Conservation (phyloP, 2,888 invertebrate genomes). For the Hirudinaria manillensis region DNA sequence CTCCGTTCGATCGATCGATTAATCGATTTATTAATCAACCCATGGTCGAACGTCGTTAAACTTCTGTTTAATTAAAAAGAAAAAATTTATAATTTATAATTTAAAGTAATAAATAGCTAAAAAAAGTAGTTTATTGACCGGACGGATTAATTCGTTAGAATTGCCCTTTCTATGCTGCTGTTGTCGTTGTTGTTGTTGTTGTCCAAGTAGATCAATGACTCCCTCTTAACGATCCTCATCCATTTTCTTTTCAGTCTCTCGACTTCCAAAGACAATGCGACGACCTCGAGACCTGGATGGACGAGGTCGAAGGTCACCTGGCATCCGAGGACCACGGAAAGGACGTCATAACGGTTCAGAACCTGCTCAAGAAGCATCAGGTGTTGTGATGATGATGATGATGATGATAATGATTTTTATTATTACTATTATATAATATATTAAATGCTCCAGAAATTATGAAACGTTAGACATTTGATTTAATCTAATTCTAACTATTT, state of each 20-base stretch:
- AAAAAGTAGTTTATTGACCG: too few relatives aligned
- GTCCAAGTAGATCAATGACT: too few relatives aligned
- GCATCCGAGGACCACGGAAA: slow-evolving; percentile 75
- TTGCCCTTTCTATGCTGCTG: too few relatives aligned
- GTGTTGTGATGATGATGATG: slow-evolving; percentile 39
- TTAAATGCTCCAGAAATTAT: background rate
- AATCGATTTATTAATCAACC: too few relatives aligned
- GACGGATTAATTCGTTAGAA: too few relatives aligned
- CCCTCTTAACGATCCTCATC: background rate
- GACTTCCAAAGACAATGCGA: slow-evolving; percentile 81
- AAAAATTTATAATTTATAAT: background rate
- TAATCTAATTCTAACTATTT: too few relatives aligned
- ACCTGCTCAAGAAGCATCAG: slow-evolving; percentile 63
- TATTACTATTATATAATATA: background rate
- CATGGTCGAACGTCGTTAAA: background rate
- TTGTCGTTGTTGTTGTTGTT: too few relatives aligned
- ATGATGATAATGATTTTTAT: background rate
- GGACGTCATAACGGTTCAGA: slow-evolving; percentile 78
- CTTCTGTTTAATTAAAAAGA: background rate
- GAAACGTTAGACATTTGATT: too few relatives aligned
- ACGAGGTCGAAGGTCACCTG: slow-evolving; percentile 74
- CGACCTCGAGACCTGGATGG: slow-evolving; percentile 88
- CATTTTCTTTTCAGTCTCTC: slow-evolving; percentile 61
- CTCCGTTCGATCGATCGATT: too few relatives aligned
- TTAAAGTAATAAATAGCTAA: background rate